A percentile compares a stretch with the other conserved stretches of the same genome.
Conservation (phyloP, 2,888 invertebrate species). For the Agrotis ipsilon region DNA sequence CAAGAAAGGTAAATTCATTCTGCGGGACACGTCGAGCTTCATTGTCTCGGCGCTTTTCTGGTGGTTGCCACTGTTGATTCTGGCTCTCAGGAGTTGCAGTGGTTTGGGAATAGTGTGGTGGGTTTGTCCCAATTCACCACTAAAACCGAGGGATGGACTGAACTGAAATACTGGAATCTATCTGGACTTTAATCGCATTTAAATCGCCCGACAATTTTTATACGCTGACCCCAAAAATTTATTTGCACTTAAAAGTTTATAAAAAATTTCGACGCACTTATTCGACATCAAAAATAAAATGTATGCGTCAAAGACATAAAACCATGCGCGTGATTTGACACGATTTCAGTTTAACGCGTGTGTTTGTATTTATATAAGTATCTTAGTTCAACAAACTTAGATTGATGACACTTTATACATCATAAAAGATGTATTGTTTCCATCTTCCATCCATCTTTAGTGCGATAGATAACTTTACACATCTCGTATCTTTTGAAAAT, state of each 20-base stretch:
- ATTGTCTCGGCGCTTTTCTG: too few relatives aligned
- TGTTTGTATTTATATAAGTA: not conserved
- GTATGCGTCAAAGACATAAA: slow-evolving; percentile 12
- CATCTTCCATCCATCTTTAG: not conserved
- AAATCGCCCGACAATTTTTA: slow-evolving; percentile 5
- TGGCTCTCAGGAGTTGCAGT: too few relatives aligned
- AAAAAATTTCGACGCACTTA: not conserved
- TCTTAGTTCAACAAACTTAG: not conserved
- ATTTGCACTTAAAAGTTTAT: not conserved
- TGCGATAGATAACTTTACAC: not conserved
- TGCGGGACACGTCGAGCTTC: too few relatives aligned
- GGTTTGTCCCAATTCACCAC: too few relatives aligned
- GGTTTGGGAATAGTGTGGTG: too few relatives aligned
- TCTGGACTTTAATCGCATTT: slow-evolving; percentile 4
- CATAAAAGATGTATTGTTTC: not conserved
- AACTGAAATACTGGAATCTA: too few relatives aligned
- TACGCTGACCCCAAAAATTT: not conserved
- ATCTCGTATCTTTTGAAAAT: not conserved
- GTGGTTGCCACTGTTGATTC: too few relatives aligned
- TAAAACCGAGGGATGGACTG: too few relatives aligned
- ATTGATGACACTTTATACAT: not conserved
- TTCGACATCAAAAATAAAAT: slow-evolving; percentile 24
- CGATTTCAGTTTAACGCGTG: not conserved
- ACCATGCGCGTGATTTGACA: slow-evolving; percentile 18
- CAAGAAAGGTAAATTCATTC: too few relatives aligned